Conservation (phyloP, 1,140 invertebrate genomes). For the Gonioctena quinquepunctata region DNA sequence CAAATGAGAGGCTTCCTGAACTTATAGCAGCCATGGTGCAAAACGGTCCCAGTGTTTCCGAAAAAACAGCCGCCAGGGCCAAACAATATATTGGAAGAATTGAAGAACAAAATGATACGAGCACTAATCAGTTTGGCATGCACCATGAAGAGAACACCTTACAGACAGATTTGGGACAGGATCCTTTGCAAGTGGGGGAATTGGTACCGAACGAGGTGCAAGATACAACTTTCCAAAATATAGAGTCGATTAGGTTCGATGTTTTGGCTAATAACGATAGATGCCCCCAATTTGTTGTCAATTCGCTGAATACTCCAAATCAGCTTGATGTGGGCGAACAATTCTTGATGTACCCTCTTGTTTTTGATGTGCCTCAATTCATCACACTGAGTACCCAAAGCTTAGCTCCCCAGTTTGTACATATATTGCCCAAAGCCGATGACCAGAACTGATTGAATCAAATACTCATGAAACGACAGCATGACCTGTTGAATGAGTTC, state of each 20-base stretch:
- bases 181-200: not conserved
- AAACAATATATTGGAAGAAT: conserved; percentile 18
- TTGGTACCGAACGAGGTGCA: not conserved
- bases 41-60: conserved; percentile 37
- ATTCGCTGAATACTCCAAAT: conserved; percentile 14
- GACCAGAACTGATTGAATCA: not conserved
- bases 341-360: conserved; percentile 42
- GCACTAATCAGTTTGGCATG: not conserved
- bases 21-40: conserved; percentile 47
- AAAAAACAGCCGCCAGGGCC: conserved; percentile 30
- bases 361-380: conserved; percentile 42
- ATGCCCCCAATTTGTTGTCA: conserved; percentile 41
- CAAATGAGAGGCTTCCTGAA: conserved; percentile 42
- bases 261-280: not conserved
- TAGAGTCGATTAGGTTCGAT: not conserved
- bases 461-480: not conserved
- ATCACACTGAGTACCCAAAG: conserved; percentile 36
- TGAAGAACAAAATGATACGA: not conserved
- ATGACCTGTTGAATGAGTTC: no score
- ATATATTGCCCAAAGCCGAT: conserved; percentile 29
- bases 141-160: conserved; percentile 1
- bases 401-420: conserved; percentile 37
- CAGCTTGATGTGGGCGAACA: conserved; percentile 38
- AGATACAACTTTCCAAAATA: not conserved
- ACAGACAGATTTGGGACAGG: not conserved